Base-by-base conservation (phyloP, 2,113 vertebrate species). In the Prolemur simus region DNA sequence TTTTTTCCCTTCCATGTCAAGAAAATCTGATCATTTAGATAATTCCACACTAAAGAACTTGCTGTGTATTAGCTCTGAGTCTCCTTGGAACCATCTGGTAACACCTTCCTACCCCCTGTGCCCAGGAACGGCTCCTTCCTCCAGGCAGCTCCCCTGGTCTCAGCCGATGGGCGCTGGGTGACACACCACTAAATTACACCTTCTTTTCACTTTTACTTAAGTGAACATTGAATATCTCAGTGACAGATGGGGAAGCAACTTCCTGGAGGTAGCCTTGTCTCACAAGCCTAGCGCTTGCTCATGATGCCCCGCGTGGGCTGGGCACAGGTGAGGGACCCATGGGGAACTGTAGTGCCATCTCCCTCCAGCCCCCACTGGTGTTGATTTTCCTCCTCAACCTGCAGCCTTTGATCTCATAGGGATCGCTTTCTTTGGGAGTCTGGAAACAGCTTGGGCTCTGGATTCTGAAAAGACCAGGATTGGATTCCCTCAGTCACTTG, bases 1-100 rank as follows among this genome's bases (percentile, higher is more conserved):
- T 84, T 90, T 92, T 86, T 45, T 83, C 83, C 68, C 52, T 63
- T 37, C 5, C 34, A 23, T 25, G 71, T 83, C 73, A 78, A 76
- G 54, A 83, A 69, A 88, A 52, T 64, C 82, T 39, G 74, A 78
- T 1, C 29, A 32, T 25, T 37, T 83, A 39, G 47, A 15, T 49
- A 74, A 74, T 49, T 56, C 27, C 49, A 56, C 52, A 23, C 34
- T 2, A 13, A 42, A 58, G 27, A 66, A 45, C 37, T 18, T 27
- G 11, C 20, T 56, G 49, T 10, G 20, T 17, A 11, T 32, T 14
- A 14, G 56, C 39, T 34, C 42, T 52, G 39, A 18, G 15, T 83
- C n/a, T 68, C 80, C 78, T 25, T 0, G 21, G 49, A 18, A 47
- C n/a, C 7, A 8, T n/a, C 63, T 32, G 20, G 14, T 37, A 23